Evolutionary conservation across 2,797 vertebrate genomes (phyloP).

Genomic region (Selene dorsalis): DNA sequence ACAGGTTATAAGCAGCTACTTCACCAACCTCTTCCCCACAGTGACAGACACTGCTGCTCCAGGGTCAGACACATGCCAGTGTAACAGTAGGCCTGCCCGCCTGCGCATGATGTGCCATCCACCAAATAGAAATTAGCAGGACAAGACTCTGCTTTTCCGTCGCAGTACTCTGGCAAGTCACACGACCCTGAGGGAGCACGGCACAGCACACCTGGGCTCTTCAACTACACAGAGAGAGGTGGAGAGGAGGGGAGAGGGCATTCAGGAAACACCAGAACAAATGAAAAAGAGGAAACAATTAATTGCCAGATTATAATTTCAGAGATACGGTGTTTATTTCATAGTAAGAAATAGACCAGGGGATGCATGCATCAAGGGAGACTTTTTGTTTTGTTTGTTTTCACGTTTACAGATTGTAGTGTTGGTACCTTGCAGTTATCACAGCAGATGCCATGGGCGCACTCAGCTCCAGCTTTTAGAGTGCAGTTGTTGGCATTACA

Average conservation of each 20-base stretch:
- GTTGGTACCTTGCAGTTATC: constrained; percentile 91
- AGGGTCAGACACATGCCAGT: constrained; percentile 97
- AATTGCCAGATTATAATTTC: background rate
- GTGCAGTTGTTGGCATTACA: constrained; percentile 95
- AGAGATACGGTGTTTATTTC: background rate
- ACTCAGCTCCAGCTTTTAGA: constrained; percentile 90
- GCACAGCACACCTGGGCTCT: constrained; percentile 89
- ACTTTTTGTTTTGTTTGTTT: constrained; percentile 1
- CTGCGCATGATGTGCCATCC: constrained; percentile 88
- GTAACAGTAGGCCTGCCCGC: constrained; percentile 93
- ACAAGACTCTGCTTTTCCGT: constrained; percentile 91
- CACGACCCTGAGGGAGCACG: constrained; percentile 87
- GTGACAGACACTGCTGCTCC: constrained; percentile 91
- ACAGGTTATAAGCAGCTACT: background rate
- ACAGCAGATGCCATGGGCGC: constrained; percentile 96
- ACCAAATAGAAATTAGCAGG: constrained; percentile 94
- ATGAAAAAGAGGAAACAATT: background rate
- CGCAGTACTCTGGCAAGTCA: constrained; percentile 95
- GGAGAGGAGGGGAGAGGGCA: background rate
- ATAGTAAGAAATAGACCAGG: background rate
- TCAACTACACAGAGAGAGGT: constrained; percentile 81
- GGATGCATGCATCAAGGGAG: background rate
- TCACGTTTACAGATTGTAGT: background rate
- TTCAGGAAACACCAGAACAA: background rate
- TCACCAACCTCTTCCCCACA: constrained; percentile 92